Conservation (phyloP, 2,113 vertebrate species). For the Uropsilus gracilis region DNA sequence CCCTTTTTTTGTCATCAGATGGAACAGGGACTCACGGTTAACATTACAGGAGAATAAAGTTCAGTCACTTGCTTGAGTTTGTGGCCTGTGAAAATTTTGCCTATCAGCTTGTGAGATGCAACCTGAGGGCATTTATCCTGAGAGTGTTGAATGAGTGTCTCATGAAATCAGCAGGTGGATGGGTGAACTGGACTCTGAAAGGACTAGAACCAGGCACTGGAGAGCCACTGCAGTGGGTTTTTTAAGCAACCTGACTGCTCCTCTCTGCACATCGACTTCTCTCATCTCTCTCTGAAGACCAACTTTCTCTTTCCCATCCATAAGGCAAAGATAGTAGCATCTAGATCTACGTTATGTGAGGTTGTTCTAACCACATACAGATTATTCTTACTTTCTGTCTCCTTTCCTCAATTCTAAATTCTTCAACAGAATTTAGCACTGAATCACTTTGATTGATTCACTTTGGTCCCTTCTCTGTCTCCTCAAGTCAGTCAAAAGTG, state of each 20-base stretch:
- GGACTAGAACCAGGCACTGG: neutral
- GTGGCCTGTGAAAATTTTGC: neutral
- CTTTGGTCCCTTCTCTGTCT: neutral
- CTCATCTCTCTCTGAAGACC: neutral
- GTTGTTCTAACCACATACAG: neutral
- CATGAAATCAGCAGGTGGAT: neutral
- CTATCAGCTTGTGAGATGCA: neutral
- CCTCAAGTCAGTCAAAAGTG: neutral
- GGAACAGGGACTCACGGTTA: neutral
- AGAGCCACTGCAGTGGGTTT: no score
- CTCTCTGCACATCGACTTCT: neutral
- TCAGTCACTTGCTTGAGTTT: neutral
- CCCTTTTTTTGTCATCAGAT: neutral
- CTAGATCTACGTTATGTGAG: neutral
- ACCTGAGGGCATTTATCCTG: neutral
- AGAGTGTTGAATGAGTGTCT: neutral
- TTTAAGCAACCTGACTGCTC: neutral
- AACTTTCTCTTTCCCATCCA: neutral
- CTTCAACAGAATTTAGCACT: neutral
- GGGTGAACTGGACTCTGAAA: neutral
- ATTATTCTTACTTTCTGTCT: neutral
- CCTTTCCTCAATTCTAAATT: neutral
- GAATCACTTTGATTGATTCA: neutral
- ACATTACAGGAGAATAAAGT: neutral
- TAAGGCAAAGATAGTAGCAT: neutral